Conservation (phyloP, 30 jellyfish, hydroid and myxozoan species). For the Aurelia sp. region DNA sequence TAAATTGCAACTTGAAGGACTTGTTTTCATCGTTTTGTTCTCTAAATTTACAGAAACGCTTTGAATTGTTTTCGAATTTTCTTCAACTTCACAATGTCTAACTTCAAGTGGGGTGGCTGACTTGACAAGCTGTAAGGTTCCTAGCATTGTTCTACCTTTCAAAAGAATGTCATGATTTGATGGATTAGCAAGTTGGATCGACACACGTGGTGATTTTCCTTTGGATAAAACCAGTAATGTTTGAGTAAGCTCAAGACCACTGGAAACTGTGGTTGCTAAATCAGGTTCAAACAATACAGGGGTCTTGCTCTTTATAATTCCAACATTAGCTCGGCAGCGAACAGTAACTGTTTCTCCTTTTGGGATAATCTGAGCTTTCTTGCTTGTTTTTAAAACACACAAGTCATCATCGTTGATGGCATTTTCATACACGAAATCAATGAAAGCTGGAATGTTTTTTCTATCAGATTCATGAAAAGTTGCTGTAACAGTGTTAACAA, state of each 20-base stretch:
- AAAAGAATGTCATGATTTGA: neutral
- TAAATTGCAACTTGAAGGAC: neutral
- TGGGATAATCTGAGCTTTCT: slow-evolving; percentile 22
- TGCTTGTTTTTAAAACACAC: slow-evolving; percentile 17
- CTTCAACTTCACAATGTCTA: neutral
- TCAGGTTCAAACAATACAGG: slow-evolving; percentile 12
- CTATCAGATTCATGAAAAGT: slow-evolving; percentile 1
- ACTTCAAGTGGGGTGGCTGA: slow-evolving; percentile 24
- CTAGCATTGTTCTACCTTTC: slow-evolving; percentile 8
- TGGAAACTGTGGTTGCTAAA: neutral
- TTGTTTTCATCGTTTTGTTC: too few species aligned
- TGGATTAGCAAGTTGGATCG: neutral
- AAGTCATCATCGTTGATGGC: slow-evolving; percentile 42
- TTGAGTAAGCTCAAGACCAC: slow-evolving; percentile 7
- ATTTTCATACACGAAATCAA: slow-evolving; percentile 17
- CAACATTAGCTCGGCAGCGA: slow-evolving; percentile 11
- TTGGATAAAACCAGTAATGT: slow-evolving; percentile 1
- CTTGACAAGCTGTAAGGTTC: slow-evolving; percentile 11
- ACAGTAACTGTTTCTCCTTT: slow-evolving; percentile 14
- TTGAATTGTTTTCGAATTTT: neutral
- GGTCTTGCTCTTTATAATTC: neutral
- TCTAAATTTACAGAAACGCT: too few species aligned
- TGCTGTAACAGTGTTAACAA: slow-evolving; percentile 6
- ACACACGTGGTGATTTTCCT: slow-evolving; percentile 14
- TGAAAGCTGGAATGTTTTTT: slow-evolving; percentile 19